These are phyloP conservation scores for Ptilonorhynchus violaceus DNA, from an alignment of 2,113 vertebrate genomes.

Conservation along the genomic window DNA sequence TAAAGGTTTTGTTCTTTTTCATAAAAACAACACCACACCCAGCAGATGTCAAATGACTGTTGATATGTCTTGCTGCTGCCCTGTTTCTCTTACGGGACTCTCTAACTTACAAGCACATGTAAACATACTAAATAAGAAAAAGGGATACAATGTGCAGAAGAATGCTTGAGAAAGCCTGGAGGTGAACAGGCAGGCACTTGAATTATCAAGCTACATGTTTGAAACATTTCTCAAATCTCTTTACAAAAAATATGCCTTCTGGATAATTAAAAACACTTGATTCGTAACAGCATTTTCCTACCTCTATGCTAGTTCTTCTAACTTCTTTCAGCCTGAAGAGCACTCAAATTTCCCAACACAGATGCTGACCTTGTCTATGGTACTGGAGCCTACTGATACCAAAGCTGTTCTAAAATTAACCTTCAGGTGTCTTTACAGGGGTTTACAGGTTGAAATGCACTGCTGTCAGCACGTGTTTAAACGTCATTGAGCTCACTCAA, in stretches of 20 bases:
- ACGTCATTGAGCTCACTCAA: not conserved
- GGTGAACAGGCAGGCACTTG: constrained; percentile 22
- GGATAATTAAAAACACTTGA: not conserved
- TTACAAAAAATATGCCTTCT: not conserved
- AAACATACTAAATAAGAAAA: not conserved
- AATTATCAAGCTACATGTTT: constrained; percentile 36
- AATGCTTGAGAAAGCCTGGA: not conserved
- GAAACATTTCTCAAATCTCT: not conserved
- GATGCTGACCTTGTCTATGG: not conserved
- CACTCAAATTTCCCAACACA: not conserved
- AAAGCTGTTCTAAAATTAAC: not conserved
- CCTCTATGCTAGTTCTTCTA: not conserved
- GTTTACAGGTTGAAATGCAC: not conserved
- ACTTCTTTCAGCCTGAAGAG: not conserved
- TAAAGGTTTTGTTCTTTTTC: not conserved
- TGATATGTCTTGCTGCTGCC: not conserved
- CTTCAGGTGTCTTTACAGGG: not conserved
- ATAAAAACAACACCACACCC: not conserved
- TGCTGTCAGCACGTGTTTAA: not conserved
- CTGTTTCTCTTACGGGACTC: not conserved
- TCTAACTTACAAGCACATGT: not conserved
- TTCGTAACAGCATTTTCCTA: not conserved
- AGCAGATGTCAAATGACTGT: not conserved
- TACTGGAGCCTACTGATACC: not conserved
- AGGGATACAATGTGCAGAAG: not conserved